Percentiles rank a stretch among this genome's conserved stretches.
These are phyloP conservation scores for Manacus vitellinus DNA, from an alignment of 2,113 vertebrate species.

Conservation along the genomic window DNA sequence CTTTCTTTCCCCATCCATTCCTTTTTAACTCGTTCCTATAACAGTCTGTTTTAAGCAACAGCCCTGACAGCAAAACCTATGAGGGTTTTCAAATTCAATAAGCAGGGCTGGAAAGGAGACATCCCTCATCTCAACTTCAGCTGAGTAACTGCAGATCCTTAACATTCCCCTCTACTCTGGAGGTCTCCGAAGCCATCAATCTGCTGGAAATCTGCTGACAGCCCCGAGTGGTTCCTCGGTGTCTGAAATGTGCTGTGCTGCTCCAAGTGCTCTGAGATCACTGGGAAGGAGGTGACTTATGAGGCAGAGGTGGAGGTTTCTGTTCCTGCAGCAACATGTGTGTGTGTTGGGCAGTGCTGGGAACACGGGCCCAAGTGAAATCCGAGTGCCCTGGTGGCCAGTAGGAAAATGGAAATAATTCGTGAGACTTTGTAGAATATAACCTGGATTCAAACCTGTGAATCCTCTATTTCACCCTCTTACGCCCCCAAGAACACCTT, in stretches of 20 bases:
- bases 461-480: neutral
- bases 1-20: neutral
- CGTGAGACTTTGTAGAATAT: neutral
- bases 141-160: slow-evolving; percentile 49
- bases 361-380: neutral
- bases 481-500: accelerated
- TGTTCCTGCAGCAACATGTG: neutral
- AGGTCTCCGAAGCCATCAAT: slow-evolving; percentile 52
- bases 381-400: accelerated
- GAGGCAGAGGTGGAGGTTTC: slow-evolving; percentile 2
- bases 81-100: slow-evolving; percentile 73
- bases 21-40: slow-evolving; percentile 51
- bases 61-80: slow-evolving; percentile 66
- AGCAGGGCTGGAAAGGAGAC: slow-evolving; percentile 41
- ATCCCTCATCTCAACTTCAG: slow-evolving; percentile 61
- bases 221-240: slow-evolving; percentile 30
- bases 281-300: neutral
- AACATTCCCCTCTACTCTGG: slow-evolving; percentile 33
- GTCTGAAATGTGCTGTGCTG: neutral
- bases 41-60: slow-evolving; percentile 21
- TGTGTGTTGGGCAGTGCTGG: neutral
- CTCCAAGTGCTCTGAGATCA: slow-evolving; percentile 1
- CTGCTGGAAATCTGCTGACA: slow-evolving; percentile 30
- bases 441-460: neutral
- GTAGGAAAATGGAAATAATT: neutral